A percentile compares a stretch with the other conserved stretches of the same genome.
phyloP scores from a whole-genome alignment of 2,888 invertebrate species.

The Geotrupes spiniger region DNA sequence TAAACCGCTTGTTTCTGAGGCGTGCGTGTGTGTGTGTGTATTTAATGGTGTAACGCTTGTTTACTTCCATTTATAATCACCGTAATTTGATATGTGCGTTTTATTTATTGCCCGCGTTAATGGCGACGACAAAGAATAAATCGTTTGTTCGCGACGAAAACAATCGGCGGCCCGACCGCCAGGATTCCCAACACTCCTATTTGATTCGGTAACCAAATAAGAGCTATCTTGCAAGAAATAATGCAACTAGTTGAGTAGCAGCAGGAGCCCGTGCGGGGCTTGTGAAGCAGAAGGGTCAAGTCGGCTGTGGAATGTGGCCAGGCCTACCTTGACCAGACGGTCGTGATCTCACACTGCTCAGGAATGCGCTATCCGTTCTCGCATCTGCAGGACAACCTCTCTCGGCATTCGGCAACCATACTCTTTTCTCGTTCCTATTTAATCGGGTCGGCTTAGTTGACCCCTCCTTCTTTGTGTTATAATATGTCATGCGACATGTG shows the following conservation, averaged over 20 bases:
- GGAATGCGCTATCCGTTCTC: conserved; percentile 46
- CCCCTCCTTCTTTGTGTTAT: not conserved
- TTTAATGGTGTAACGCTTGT: no score
- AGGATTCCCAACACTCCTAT: conserved; percentile 14
- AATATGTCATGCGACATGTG: not conserved
- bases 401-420: conserved; percentile 23
- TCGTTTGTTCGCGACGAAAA: conserved; percentile 14
- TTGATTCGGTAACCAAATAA: conserved; percentile 44
- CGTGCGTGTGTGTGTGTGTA: no score
- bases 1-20: no score
- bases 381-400: conserved; percentile 35
- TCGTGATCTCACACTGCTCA: conserved; percentile 47
- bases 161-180: conserved; percentile 14
- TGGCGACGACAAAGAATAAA: conserved; percentile 17
- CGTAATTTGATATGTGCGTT: conserved; percentile 17
- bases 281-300: conserved; percentile 44
- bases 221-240: conserved; percentile 38
- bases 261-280: conserved; percentile 33
- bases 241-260: conserved; percentile 34
- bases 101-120: conserved; percentile 14
- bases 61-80: conserved; percentile 3
- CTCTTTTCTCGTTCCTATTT: conserved; percentile 17
- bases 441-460: conserved; percentile 4
- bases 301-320: conserved; percentile 48
- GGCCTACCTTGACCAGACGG: conserved; percentile 49